Base-by-base conservation (phyloP, 53 echinoderm and acorn worm genomes). In the Antedon mediterranea region DNA sequence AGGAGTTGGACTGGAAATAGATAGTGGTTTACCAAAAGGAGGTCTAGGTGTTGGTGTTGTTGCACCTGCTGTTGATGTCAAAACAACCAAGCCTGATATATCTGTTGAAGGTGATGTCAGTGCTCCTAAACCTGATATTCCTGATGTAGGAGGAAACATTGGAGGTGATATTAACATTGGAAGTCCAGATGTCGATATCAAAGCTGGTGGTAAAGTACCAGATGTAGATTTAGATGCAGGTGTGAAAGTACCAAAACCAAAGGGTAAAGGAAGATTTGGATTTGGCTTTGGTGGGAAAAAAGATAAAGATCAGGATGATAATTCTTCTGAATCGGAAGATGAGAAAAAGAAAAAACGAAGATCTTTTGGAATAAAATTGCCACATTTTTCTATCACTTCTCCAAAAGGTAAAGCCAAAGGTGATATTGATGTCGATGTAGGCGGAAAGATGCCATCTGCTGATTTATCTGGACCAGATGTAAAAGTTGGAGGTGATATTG, bases 21-120 rank as follows among this genome's bases (percentile, higher is more conserved):
- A 11, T 37, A 37, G 4, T 37, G 4, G 11, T 4, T 37, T 57
- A 57, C 11, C 57, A 20, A 57, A 15, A 2, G 57, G 14, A 15
- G 57, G 57, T 6, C 20, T 23, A 15, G 57, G 20, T 26, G 57
- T 13, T 23, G 57, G 23, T 57, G 23, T 57, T 57, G 57, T 15
- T 57, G 57, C 23, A 8, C 57, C 57, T 15, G 23, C 11, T 75
- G 71, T 86, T 14, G 79, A 82, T 82, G 82, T 82, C 30, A 86
- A 86, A 73, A 27, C 78, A 72, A 4, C 85, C 15, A 84, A 88
- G 34, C 84, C 87, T 8, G 78, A 88, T 20, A 85, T 30, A 31
- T 76, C 78, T 28, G 34, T 85, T n/a, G 73, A 73, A 33, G 77
- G 78, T 83, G 78, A 37, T 37, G 11, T 57, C 23, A 18, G 23